These are phyloP conservation scores for Druon quercuslanigerum DNA, from an alignment of 1,140 invertebrate genomes.

Conservation along the genomic window DNA sequence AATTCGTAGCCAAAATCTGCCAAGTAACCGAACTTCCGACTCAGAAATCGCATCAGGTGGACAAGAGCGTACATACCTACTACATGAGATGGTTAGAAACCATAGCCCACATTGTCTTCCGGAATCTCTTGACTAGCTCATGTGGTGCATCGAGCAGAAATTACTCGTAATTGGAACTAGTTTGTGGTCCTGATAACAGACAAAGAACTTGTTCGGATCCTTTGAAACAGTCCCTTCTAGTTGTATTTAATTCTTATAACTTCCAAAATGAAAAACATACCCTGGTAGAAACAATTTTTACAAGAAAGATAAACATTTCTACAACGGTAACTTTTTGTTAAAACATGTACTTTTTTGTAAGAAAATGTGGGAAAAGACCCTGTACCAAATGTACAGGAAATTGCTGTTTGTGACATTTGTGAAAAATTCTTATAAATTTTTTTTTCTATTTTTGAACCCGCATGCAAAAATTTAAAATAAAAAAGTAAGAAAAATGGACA, in stretches of 20 bases:
- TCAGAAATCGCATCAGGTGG: conserved; percentile 51
- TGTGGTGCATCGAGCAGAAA: background rate
- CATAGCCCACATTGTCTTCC: conserved; percentile 4
- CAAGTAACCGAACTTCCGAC: conserved; percentile 50
- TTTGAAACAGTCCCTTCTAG: conserved; percentile 25
- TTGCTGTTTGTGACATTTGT: too few species aligned
- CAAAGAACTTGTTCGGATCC: conserved; percentile 23
- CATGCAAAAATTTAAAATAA: too few species aligned
- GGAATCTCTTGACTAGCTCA: conserved; percentile 5
- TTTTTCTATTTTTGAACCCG: too few species aligned
- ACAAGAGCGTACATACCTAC: conserved; percentile 11
- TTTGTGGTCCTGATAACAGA: background rate
- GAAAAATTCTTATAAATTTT: too few species aligned
- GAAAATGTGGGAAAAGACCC: too few species aligned
- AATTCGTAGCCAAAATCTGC: conserved; percentile 32
- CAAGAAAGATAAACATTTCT: too few species aligned
- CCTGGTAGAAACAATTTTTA: too few species aligned
- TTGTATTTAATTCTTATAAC: background rate
- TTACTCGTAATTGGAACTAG: background rate
- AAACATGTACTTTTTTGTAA: too few species aligned
- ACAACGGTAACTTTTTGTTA: too few species aligned
- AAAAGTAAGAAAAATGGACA: too few species aligned
- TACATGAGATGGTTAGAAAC: conserved; percentile 2
- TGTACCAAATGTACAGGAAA: too few species aligned
- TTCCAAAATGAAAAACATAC: too few species aligned